Evolutionary conservation across 2,888 invertebrate species (phyloP), one percentile per base, ranked within the genome.

Genomic region (Cheilosia vernalis): DNA sequence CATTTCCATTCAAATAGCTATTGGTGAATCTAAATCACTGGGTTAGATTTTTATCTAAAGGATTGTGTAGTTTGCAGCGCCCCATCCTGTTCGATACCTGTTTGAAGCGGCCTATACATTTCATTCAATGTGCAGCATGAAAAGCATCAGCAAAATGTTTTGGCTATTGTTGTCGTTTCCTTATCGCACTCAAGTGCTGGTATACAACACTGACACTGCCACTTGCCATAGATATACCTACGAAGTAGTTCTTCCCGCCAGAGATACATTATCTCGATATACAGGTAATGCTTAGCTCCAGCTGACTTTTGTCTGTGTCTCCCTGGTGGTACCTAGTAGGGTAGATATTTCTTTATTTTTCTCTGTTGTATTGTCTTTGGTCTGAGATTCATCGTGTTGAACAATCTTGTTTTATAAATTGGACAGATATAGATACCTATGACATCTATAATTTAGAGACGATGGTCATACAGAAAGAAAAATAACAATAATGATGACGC

Each of bases 351-450:
- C 37, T 37, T 37, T 37, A 9, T 30, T 30, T 30, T 30, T 9
- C 30, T 30, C 9, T 30, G 9, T 64, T 47, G 53, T 58, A 49
- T 64, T 76, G 76, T 66, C 66, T 66, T 76, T 66, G 49, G 58
- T 53, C 44, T 61, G 53, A 47, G 69, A 85, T 80, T 76, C 84
- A 85, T 85, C 84, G 80, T 85, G 84, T 80, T 77, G 76, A 85
- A 85, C 76, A 81, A 81, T 85, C 85, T 81, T 85, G 85, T 85
- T 85, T 72, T 72, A 85, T 81, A 85, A 85, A 85, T 85, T 85
- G 81, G 81, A 85, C 85, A 85, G 76, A 80, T 80, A 85, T 76
- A 74, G 80, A 81, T 85, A 85, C 51, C 85, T 80, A 76, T 80
- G 85, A 85, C 81, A 76, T 67, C 58, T 21, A 80, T 72, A 81